Base-by-base conservation (phyloP, 2,888 invertebrate species). In the Rhopalosiphum nymphaeae region DNA sequence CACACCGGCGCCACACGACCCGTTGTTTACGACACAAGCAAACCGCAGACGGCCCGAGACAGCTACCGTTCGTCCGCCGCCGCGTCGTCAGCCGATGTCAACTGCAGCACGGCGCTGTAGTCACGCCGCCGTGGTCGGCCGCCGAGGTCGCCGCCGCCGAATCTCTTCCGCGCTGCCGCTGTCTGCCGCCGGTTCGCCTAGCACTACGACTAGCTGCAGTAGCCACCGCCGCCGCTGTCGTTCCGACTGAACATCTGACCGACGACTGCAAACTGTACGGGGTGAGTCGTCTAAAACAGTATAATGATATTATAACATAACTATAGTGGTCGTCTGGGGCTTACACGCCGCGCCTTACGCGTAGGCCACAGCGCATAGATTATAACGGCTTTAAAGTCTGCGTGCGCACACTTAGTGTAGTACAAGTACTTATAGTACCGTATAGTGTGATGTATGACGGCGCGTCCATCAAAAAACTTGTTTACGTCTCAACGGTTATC, bases 11-110 rank as follows among this genome's bases (percentile, higher is more conserved):
- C 9, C 78, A 9, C 36, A 21, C 36, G 9, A 78, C 21, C 78
- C 78, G 78, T 9, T 36, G 21, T 78, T 7, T 21, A 78, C 78
- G 46, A n/a, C 1, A 87, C 49, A 0, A n/a, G n/a, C 49, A 36
- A 16, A 53, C 53, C 13, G 4, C 46, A 49, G 53, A 89, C 42
- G 56, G 56, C 7, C 29, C 36, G 42, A n/a, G 36, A 88, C 78
- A 78, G 78, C 78, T 78, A 21, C 78, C 78, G 78, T 78, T 36
- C 26, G n/a, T 21, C 57, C 46, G 89, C 61, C 57, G 67, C 26
- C 78, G 36, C 26, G 84, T 89, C 89, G 42, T 67, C 49, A 67
- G 91, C 91, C 91, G 91, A 91, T 91, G 91, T 84, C 91, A 91
- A 84, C 91, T 78, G 91, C 91, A 36, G 36, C 21, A 49, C 49